A percentile compares a stretch with the other conserved stretches of the same genome.
Evolutionary conservation across 2,797 vertebrate genomes (phyloP).

Genomic region (Distichodus sexfasciatus): DNA sequence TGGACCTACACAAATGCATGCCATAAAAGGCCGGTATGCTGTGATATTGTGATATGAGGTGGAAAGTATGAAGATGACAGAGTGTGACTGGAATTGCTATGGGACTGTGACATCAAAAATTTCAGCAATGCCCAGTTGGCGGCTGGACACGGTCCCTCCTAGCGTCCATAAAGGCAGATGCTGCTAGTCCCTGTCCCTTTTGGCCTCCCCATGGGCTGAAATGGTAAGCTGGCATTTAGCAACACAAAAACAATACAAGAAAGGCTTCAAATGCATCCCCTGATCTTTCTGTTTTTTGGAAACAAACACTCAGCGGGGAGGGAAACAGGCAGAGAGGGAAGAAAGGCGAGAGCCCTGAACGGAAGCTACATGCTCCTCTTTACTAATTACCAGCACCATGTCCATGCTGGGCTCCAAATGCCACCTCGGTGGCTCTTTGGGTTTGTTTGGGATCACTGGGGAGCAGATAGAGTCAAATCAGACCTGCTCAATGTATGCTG

Average conservation of each 20-base stretch:
- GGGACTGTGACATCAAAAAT: too few species aligned
- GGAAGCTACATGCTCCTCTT: slow-evolving; percentile 47
- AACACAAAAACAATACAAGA: slow-evolving; percentile 24
- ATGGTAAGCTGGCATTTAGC: slow-evolving; percentile 41
- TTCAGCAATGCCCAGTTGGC: too few species aligned
- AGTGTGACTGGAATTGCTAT: too few species aligned
- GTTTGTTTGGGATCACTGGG: slow-evolving; percentile 39
- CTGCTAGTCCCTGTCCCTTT: neutral
- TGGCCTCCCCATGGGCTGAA: slow-evolving; percentile 18
- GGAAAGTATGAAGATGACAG: too few species aligned
- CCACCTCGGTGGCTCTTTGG: slow-evolving; percentile 51
- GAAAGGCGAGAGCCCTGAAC: slow-evolving; percentile 41
- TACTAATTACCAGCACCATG: slow-evolving; percentile 57
- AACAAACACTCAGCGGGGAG: slow-evolving; percentile 18
- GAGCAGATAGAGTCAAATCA: neutral
- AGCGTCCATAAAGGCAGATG: too few species aligned
- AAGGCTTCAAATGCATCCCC: slow-evolving; percentile 2
- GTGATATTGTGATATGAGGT: too few species aligned
- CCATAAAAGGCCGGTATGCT: too few species aligned
- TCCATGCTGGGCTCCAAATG: slow-evolving; percentile 53
- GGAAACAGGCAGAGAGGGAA: slow-evolving; percentile 34
- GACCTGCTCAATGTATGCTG: neutral
- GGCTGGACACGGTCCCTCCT: too few species aligned
- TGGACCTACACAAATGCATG: too few species aligned
- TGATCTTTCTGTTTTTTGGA: slow-evolving; percentile 18